Conservation (phyloP, 2,888 invertebrate species). For the Amorpha juglandis region DNA sequence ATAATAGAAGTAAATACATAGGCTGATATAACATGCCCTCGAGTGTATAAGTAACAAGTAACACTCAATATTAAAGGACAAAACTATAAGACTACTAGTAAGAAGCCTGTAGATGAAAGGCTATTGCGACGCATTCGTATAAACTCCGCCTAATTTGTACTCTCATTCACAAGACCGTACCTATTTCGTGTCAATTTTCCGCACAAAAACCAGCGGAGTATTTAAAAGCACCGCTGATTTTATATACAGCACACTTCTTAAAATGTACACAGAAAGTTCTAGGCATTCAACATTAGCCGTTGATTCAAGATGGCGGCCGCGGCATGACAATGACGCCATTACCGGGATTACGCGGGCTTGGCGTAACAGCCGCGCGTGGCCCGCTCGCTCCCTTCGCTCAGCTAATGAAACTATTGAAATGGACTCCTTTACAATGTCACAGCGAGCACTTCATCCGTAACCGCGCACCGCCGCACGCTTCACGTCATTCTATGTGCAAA, state of each 20-base stretch:
- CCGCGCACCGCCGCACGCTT: slow-evolving; percentile 35
- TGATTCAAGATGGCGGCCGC: slow-evolving; percentile 46
- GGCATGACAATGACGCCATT: slow-evolving; percentile 49
- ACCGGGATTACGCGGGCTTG: slow-evolving; percentile 44
- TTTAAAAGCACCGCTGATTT: slow-evolving; percentile 20
- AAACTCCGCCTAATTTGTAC: neutral
- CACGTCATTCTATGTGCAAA: slow-evolving; percentile 26
- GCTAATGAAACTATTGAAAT: slow-evolving; percentile 42
- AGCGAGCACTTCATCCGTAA: slow-evolving; percentile 32
- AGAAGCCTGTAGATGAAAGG: neutral
- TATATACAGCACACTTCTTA: slow-evolving; percentile 19
- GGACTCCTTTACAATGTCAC: slow-evolving; percentile 33
- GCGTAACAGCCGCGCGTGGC: slow-evolving; percentile 20
- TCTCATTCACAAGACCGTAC: neutral
- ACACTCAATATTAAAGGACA: neutral
- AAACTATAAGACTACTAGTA: neutral
- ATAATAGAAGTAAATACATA: too few relatives aligned
- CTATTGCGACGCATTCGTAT: neutral
- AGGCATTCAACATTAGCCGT: slow-evolving; percentile 20
- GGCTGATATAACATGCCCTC: too few relatives aligned
- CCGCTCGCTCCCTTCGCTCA: slow-evolving; percentile 26
- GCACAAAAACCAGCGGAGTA: neutral
- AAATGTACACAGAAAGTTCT: slow-evolving; percentile 19
- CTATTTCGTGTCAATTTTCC: neutral
- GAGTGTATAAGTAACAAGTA: too few relatives aligned